These are phyloP conservation scores for Trichogramma dendrolimi DNA, from an alignment of 2,888 invertebrate genomes.

Conservation along the genomic window DNA sequence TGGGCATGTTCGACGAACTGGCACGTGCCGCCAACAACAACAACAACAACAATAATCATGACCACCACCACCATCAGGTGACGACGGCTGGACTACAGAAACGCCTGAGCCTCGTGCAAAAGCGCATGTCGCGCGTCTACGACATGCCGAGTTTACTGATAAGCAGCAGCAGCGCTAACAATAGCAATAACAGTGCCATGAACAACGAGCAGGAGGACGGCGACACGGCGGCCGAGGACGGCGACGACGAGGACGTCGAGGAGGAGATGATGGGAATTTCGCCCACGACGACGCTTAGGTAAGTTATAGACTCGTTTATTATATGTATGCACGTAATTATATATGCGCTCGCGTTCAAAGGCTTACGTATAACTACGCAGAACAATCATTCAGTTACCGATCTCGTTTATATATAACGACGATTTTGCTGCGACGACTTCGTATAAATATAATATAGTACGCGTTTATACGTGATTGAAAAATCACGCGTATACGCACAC, in stretches of 20 bases:
- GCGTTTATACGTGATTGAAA: no score
- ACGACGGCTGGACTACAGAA: constrained; percentile 43
- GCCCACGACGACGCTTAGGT: constrained; percentile 18
- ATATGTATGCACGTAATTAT: no score
- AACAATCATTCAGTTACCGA: no score
- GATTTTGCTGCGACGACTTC: no score
- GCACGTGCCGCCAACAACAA: constrained; percentile 41
- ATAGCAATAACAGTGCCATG: constrained; percentile 12
- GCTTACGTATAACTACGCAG: no score
- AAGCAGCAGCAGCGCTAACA: background rate
- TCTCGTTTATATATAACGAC: no score
- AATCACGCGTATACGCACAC: no score
- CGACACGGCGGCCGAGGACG: constrained; percentile 12
- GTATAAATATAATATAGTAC: no score
- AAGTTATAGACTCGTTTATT: background rate
- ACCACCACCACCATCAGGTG: background rate
- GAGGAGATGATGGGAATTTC: constrained; percentile 14
- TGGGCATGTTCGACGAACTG: constrained; percentile 83
- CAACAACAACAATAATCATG: background rate
- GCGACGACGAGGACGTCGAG: constrained; percentile 20
- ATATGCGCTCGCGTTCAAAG: no score
- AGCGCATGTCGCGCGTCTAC: constrained; percentile 13
- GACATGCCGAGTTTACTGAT: constrained; percentile 10
- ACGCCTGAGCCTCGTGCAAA: constrained; percentile 40
- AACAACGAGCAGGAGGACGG: constrained; percentile 11